Conservation (phyloP, 2,888 invertebrate genomes). For the Tenodera sinensis region DNA sequence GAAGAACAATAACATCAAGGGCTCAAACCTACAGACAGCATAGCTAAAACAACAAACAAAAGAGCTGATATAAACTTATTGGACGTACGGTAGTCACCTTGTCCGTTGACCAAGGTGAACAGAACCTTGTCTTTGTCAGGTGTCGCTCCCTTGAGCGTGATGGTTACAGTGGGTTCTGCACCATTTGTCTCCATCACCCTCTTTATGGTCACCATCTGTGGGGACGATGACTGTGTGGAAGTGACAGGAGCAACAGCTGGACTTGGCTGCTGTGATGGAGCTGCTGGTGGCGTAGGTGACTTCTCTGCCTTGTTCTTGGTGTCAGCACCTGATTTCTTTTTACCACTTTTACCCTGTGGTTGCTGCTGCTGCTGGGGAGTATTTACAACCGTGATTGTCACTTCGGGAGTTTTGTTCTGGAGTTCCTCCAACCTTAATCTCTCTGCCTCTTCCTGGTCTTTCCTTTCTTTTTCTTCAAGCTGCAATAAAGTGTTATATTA, state of each 20-base stretch:
- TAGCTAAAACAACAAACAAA: background rate
- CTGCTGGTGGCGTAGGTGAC: constrained; percentile 41
- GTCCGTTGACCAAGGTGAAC: constrained; percentile 58
- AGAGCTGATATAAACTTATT: constrained; percentile 6
- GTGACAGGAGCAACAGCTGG: constrained; percentile 30
- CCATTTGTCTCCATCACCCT: constrained; percentile 63
- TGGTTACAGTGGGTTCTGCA: constrained; percentile 69
- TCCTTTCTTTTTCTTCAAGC: constrained; percentile 47
- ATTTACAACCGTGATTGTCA: constrained; percentile 48
- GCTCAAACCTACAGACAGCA: background rate
- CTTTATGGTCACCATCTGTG: constrained; percentile 66
- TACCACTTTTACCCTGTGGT: constrained; percentile 9
- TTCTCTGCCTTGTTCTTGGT: background rate
- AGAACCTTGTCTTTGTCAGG: constrained; percentile 70
- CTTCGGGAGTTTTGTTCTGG: constrained; percentile 43
- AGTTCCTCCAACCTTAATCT: constrained; percentile 39
- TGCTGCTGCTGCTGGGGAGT: constrained; percentile 40
- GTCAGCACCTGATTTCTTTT: background rate
- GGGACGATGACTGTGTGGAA: constrained; percentile 29
- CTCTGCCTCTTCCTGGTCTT: constrained; percentile 43
- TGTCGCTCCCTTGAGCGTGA: constrained; percentile 69
- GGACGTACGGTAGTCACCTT: constrained; percentile 39
- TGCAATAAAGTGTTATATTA: constrained; percentile 30
- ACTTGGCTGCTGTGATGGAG: constrained; percentile 42
- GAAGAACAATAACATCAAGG: background rate